Base-by-base conservation (phyloP, 2,797 vertebrate genomes). In the Menidia menidia region DNA sequence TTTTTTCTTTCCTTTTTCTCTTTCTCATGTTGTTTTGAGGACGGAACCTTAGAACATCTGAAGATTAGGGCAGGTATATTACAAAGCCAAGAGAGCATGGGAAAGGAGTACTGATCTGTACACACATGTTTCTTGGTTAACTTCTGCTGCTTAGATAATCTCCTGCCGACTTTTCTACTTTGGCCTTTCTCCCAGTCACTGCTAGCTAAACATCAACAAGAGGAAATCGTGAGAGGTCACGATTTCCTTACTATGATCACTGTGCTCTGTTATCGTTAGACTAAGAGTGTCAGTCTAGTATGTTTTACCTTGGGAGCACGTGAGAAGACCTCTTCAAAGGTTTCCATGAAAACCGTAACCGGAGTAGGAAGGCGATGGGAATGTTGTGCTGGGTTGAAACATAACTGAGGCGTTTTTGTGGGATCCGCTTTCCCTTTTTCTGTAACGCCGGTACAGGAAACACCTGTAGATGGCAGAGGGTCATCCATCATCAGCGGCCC, bases 141-240 rank as follows among this genome's bases (percentile, higher is more conserved):
- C 43, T 73, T 81, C 75, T 80, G 75, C 70, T 81, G 66, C 56
- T 55, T 73, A 73, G 65, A 83, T 84, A 83, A 83, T 82, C 80
- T 60, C 86, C 81, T 42, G 68, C 82, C 84, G 82, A 25, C 55
- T 84, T 75, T 50, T 78, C 54, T 81, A 61, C 58, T 67, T 43
- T 18, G n/a, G 60, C 55, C 52, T 25, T 57, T 61, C 44, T 52
- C 72, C 57, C 68, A 54, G 61, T 50, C 13, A 25, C 35, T 0
- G 25, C 61, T 68, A 52, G 69, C 54, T 81, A 80, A 88, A 86
- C 72, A 73, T 83, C 78, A 70, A 80, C 79, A 58, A 7, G 32
- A 42, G 64, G 51, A 68, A 64, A 57, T 60, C 6, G 0, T 45
- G 55, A 3, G 4, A 57, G 25, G 58, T 54, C 25, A 25, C 25